Conservation (phyloP, 1,140 invertebrate species). For the Neodiprion lecontei region DNA sequence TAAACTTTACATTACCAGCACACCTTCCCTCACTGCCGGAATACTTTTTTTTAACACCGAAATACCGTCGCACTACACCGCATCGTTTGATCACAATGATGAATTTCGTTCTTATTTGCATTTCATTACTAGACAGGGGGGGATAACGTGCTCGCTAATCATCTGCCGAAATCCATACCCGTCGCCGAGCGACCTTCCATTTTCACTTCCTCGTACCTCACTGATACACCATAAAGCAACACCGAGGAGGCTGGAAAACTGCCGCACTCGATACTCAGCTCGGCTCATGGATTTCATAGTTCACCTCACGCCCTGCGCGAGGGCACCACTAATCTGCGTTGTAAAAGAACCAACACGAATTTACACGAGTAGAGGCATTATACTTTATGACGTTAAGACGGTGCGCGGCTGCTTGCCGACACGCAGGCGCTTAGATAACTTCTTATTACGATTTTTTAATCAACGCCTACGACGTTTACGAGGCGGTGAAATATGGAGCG, state of each 20-base stretch:
- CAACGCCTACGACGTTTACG: too few species aligned
- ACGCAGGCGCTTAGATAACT: too few species aligned
- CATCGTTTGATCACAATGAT: slow-evolving; percentile 3
- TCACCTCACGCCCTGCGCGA: neutral
- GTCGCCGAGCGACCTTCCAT: slow-evolving; percentile 48
- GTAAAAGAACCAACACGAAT: too few species aligned
- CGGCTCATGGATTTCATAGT: neutral
- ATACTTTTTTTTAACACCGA: slow-evolving; percentile 19
- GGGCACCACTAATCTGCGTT: neutral
- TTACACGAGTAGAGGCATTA: neutral
- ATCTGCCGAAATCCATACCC: slow-evolving; percentile 53
- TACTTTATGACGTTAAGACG: neutral
- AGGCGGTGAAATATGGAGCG: too few species aligned
- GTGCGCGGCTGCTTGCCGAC: neutral
- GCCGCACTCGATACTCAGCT: neutral
- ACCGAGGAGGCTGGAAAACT: neutral
- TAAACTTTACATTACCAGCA: slow-evolving; percentile 48
- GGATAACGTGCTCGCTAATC: slow-evolving; percentile 30
- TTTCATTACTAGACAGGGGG: neutral
- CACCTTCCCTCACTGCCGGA: slow-evolving; percentile 13
- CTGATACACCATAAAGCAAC: neutral
- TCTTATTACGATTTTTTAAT: too few species aligned
- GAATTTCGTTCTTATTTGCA: slow-evolving; percentile 6
- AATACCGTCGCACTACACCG: slow-evolving; percentile 32
- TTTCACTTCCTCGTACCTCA: slow-evolving; percentile 39